Conservation (phyloP, 2,888 invertebrate species). For the Creontiades dilutus region DNA sequence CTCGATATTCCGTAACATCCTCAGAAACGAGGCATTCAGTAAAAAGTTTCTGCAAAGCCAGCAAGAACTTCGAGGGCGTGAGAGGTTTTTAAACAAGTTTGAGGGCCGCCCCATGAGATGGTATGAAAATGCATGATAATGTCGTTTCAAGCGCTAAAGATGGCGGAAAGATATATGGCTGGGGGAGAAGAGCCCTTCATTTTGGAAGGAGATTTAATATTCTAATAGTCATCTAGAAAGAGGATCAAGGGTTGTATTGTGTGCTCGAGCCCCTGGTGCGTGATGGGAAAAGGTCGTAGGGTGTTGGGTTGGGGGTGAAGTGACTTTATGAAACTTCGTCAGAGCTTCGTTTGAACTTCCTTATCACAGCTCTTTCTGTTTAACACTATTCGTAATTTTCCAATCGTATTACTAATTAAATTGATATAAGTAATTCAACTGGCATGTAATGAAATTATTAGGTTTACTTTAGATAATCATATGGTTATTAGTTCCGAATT, state of each 20-base stretch:
- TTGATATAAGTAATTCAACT: too few relatives aligned
- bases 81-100: constrained; percentile 21
- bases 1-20: neutral
- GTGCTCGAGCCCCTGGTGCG: neutral
- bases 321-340: neutral
- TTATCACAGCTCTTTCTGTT: neutral
- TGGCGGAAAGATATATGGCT: neutral
- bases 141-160: constrained; percentile 32
- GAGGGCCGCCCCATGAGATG: constrained; percentile 25
- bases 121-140: constrained; percentile 58
- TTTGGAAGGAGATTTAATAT: constrained; percentile 6
- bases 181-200: neutral
- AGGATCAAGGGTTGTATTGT: constrained; percentile 36
- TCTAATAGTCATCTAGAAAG: constrained; percentile 16
- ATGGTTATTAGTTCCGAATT: too few relatives aligned
- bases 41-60: neutral
- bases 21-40: constrained; percentile 28
- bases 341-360: neutral
- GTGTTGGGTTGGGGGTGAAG: neutral
- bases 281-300: neutral
- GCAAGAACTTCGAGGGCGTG: neutral
- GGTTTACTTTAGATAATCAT: too few relatives aligned
- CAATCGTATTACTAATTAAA: too few relatives aligned
- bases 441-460: too few relatives aligned
- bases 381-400: too few relatives aligned